Conservation (phyloP, 2,113 vertebrate species). For the human region GRCh38 chr18:63510501-63511000, state of each 20-base stretch:
- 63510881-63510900: background rate
- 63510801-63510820: no score
- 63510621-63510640: background rate
- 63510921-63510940: background rate
- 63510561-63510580: background rate
- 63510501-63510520: no score
- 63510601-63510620: background rate
- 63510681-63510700: background rate
- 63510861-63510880: rapidly evolving
- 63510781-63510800: background rate
- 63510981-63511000: background rate
- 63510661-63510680: background rate
- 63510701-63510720: background rate
- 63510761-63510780: background rate
- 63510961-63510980: no score
- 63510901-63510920: background rate
- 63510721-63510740: background rate
- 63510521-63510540: background rate
- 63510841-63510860: background rate
- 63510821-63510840: background rate
- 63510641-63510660: background rate
- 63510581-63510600: background rate
- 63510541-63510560: background rate
- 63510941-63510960: background rate
- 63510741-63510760: background rate